A percentile compares a stretch with the other conserved stretches of the same genome.
These are phyloP conservation scores for Penaeus chinensis DNA, from an alignment of 1,140 invertebrate species.

Conservation along the genomic window DNA sequence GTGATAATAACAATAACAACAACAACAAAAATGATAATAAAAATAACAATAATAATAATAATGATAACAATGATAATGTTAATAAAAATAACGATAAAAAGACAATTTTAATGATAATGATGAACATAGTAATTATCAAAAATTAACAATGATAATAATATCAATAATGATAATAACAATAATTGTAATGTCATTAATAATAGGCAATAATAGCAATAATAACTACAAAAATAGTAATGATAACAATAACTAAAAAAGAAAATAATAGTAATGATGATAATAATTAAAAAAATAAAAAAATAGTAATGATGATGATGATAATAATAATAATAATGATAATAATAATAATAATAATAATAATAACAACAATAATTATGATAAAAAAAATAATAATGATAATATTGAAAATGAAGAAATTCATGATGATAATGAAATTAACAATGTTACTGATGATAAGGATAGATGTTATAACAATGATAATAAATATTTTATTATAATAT, in stretches of 20 bases:
- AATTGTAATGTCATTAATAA: neutral
- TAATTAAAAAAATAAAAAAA: neutral
- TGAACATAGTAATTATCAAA: too few relatives aligned
- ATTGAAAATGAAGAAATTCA: neutral
- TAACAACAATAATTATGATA: neutral
- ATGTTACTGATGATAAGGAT: neutral
- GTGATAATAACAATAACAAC: too few relatives aligned
- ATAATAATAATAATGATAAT: neutral
- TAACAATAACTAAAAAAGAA: neutral
- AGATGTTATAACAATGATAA: neutral
- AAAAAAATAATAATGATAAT: neutral
- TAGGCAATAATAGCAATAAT: constrained; percentile 12
- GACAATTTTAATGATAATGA: too few relatives aligned
- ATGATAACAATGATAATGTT: neutral
- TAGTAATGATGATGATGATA: neutral
- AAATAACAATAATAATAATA: neutral
- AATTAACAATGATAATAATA: constrained; percentile 12
- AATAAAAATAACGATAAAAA: neutral
- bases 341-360: neutral
- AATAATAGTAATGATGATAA: neutral
- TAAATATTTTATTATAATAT: neutral
- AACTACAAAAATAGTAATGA: constrained; percentile 2
- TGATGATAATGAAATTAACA: neutral
- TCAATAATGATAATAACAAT: constrained; percentile 7
- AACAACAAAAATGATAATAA: neutral